Evolutionary conservation across 2,113 vertebrate species (phyloP).

Genomic region (Mola mola): DNA sequence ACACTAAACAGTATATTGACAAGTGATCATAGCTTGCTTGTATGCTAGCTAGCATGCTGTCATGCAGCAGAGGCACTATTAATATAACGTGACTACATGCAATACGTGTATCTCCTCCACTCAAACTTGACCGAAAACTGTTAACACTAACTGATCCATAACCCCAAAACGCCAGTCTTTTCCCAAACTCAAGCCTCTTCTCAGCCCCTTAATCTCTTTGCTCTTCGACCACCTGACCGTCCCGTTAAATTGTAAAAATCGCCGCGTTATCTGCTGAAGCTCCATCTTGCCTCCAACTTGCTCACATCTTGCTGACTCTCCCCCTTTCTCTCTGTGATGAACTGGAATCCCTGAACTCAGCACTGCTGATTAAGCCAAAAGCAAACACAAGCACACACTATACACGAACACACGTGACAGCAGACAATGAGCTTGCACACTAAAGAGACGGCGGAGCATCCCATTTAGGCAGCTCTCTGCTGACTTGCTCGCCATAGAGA

Average conservation of each 20-base stretch:
- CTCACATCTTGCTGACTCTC: slow-evolving; percentile 64
- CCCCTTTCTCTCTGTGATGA: slow-evolving; percentile 58
- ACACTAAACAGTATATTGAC: too few species aligned
- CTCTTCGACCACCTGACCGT: background rate
- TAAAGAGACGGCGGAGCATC: slow-evolving; percentile 59
- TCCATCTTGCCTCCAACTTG: slow-evolving; percentile 60
- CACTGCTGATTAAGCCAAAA: slow-evolving; percentile 82
- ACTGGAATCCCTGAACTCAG: slow-evolving; percentile 82
- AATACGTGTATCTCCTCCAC: too few species aligned
- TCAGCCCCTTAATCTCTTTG: too few species aligned
- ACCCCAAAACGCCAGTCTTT: too few species aligned
- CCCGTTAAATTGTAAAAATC: slow-evolving; percentile 26
- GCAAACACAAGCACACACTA: slow-evolving; percentile 69
- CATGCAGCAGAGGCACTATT: too few species aligned
- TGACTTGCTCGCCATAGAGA: slow-evolving; percentile 19
- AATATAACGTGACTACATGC: too few species aligned
- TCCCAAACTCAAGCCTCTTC: too few species aligned
- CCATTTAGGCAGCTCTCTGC: slow-evolving; percentile 32
- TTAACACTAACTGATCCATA: too few species aligned
- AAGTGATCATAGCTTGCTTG: too few species aligned
- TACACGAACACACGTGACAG: slow-evolving; percentile 62
- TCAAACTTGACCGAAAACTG: too few species aligned
- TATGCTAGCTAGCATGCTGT: too few species aligned
- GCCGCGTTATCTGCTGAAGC: slow-evolving; percentile 9
- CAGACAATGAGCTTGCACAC: slow-evolving; percentile 68